Evolutionary conservation across 2,113 vertebrate species (phyloP), one percentile per base, ranked within the genome.

Genomic region (Polyodon spathula): DNA sequence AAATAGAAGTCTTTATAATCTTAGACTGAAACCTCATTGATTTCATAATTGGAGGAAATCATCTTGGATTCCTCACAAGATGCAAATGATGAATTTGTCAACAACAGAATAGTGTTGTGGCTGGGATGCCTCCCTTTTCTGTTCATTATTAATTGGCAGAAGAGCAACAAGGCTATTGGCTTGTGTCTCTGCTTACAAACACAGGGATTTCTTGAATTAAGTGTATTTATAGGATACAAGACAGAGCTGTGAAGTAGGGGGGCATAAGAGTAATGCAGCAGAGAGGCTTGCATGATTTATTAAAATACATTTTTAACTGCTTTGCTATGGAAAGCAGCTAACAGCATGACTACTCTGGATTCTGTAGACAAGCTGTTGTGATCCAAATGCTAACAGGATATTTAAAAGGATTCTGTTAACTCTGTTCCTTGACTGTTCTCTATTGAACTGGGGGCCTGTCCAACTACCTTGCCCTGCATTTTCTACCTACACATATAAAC

Each of bases 191-290:
- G 64, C 55, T 71, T 63, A 58, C 64, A 63, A 6, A 58, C n/a
- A n/a, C 64, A 48, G 67, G 67, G 67, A 60, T 69, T 68, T 71
- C 69, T 71, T 67, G 59, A 71, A 66, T 71, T 69, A 64, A 6
- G 40, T 57, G 41, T 65, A 74, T 69, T 67, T 69, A 62, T 74
- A 71, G 58, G 54, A 40, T 37, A 58, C 51, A 38, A 55, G 40
- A n/a, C 8, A 4, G 43, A 15, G n/a, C 38, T 63, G 58, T 56
- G 54, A 59, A 48, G 37, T 39, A 11, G 5, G 43, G 40, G 12
- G 40, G 58, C 51, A 40, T 6, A 37, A 53, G 58, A 14, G 58
- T 56, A 61, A 51, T 59, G 9, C n/a, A n/a, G n/a, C 54, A 48
- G 37, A 37, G 54, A 57, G 27, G 46, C 54, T 59, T 63, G 61